phyloP scores from a whole-genome alignment of 2,113 vertebrate genomes.

The Ptilonorhynchus violaceus region DNA sequence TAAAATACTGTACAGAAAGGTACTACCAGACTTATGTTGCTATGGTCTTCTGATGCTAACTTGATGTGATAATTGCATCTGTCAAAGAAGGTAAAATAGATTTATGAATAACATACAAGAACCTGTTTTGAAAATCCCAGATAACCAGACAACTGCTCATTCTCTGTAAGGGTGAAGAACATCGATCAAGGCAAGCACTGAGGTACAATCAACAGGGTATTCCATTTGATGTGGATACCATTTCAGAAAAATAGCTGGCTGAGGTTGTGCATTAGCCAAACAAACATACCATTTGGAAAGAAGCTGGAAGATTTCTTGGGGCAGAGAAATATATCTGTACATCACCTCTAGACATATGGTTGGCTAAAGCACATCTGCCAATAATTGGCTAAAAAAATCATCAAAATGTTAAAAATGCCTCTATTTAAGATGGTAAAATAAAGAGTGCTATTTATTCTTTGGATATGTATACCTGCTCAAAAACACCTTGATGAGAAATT shows the following conservation, averaged over 20 bases:
- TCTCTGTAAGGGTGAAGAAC: not conserved
- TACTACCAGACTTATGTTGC: not conserved
- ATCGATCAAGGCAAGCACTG: not conserved
- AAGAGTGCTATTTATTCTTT: not conserved
- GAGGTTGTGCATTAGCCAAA: conserved; percentile 31
- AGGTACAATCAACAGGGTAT: not conserved
- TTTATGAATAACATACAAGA: not conserved
- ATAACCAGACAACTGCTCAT: not conserved
- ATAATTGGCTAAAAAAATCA: conserved; percentile 7
- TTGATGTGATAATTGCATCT: not conserved
- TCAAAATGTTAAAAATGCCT: not conserved
- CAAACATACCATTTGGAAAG: conserved; percentile 50
- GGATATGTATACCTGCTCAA: not conserved
- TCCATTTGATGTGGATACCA: conserved; percentile 38
- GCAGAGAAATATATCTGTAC: not conserved
- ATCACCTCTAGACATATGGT: conserved; percentile 13
- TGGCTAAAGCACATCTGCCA: conserved; percentile 43
- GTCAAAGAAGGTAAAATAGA: not conserved
- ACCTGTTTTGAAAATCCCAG: not conserved
- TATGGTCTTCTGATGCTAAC: not conserved
- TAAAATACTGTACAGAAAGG: not conserved
- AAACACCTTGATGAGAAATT: not conserved
- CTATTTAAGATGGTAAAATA: not conserved
- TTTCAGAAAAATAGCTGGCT: conserved; percentile 9
- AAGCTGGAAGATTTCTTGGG: conserved; percentile 25